A percentile compares a stretch with the other conserved stretches of the same genome.
phyloP scores from a whole-genome alignment of 2,888 invertebrate genomes.

The Halocaridina rubra region DNA sequence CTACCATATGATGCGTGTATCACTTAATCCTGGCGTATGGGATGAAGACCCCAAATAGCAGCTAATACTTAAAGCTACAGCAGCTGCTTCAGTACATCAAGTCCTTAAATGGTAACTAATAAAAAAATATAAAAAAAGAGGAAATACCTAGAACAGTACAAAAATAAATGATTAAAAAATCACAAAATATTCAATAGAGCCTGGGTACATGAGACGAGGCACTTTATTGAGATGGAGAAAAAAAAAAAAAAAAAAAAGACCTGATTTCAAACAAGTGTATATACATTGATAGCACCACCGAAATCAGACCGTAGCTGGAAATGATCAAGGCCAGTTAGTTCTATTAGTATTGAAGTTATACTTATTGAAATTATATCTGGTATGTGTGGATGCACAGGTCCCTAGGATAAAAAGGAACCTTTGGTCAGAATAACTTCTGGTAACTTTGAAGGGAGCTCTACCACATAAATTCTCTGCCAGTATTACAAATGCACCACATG shows the following conservation, averaged over 20 bases:
- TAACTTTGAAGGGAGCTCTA: neutral
- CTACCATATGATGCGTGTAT: neutral
- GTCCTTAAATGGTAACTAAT: constrained; percentile 48
- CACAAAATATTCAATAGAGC: constrained; percentile 30
- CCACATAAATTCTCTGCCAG: neutral
- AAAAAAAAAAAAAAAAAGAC: constrained; percentile 19
- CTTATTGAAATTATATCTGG: neutral
- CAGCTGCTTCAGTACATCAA: constrained; percentile 48
- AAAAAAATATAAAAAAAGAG: constrained; percentile 55
- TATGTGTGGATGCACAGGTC: neutral
- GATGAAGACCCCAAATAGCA: constrained; percentile 34
- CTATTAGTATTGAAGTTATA: constrained; percentile 50
- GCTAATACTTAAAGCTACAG: constrained; percentile 40
- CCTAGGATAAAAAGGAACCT: neutral
- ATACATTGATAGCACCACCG: constrained; percentile 57
- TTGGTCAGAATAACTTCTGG: neutral
- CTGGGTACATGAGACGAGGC: constrained; percentile 26
- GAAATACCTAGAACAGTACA: constrained; percentile 44
- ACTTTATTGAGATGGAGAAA: too few species aligned
- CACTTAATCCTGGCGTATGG: neutral
- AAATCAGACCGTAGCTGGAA: constrained; percentile 59
- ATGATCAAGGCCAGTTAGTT: constrained; percentile 56
- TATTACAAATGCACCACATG: neutral
- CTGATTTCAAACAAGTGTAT: constrained; percentile 51
- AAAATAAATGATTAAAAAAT: constrained; percentile 55